These are phyloP conservation scores for Cheirogaleus major DNA, from an alignment of 2,797 vertebrate genomes.

Conservation along the genomic window DNA sequence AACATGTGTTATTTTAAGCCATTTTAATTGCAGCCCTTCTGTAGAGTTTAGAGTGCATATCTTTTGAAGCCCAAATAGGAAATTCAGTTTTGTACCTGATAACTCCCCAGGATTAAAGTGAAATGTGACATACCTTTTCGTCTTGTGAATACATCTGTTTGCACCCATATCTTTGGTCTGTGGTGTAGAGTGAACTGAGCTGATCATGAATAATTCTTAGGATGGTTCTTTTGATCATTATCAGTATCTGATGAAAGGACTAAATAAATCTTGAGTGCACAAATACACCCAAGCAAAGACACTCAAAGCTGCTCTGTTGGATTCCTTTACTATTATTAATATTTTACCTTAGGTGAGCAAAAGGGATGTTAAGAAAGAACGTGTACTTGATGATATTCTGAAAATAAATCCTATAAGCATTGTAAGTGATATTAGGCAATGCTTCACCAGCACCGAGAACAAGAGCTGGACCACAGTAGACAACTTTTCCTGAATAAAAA, in stretches of 20 bases:
- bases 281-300: not conserved
- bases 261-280: not conserved
- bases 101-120: not conserved
- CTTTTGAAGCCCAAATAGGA: not conserved
- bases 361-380: not conserved
- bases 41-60: not conserved
- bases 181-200: not conserved
- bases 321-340: not conserved
- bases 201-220: not conserved
- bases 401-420: not conserved
- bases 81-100: not conserved
- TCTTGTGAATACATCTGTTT: not conserved
- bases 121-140: not conserved
- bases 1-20: not conserved
- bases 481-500: not conserved
- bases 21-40: not conserved
- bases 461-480: not conserved
- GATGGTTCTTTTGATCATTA: not conserved
- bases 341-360: not conserved
- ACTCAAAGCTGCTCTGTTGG: not conserved
- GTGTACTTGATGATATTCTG: not conserved
- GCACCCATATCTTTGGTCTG: not conserved
- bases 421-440: not conserved
- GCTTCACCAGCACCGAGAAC: not conserved
- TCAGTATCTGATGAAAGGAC: not conserved